Base-by-base conservation (phyloP, 2,888 invertebrate species). In the Penaeus monodon region DNA sequence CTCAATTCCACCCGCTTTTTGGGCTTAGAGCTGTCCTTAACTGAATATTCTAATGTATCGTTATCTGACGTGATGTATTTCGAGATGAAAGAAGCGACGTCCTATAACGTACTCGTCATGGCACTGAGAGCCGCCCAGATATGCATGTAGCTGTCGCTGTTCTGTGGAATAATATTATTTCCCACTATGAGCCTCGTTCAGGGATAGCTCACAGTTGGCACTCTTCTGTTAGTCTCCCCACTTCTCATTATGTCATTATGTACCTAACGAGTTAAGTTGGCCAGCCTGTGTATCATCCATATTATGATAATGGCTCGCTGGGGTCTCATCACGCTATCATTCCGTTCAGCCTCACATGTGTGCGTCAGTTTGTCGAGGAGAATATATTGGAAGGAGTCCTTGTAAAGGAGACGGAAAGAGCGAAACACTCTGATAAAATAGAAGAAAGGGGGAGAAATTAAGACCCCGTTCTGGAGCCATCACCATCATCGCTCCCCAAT, bases 171-270 rank as follows among this genome's bases (percentile, higher is more conserved):
- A 57, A 57, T 57, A 57, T 57, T 57, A 57, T 57, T 57, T 57
- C 57, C 57, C 57, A 57, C 17, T 57, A 57, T 57, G 57, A 57
- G 3, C 57, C 57, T 57, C 57, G 57, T 57, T 57, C 57, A 57
- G 57, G 57, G 57, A 57, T 14, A 57, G 17, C 57, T 57, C 57
- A 57, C 57, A 57, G 57, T 57, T 80, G 80, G 66, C 81, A 81
- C 68, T 49, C 65, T 27, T 12, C 81, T 81, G 24, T 49, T 49
- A 29, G 22, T 68, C 83, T 76, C n/a, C 66, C 83, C 70, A 68
- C 78, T 70, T 78, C 57, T 84, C 84, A 84, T 84, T 84, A 84
- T 84, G 78, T 84, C 84, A 84, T 84, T 84, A 84, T 84, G 84
- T 84, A 84, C 66, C 78, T 84, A 84, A 84, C 84, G 84, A 84